phyloP scores from a whole-genome alignment of 2,888 invertebrate species.

The Caenorhabditis wallacei region DNA sequence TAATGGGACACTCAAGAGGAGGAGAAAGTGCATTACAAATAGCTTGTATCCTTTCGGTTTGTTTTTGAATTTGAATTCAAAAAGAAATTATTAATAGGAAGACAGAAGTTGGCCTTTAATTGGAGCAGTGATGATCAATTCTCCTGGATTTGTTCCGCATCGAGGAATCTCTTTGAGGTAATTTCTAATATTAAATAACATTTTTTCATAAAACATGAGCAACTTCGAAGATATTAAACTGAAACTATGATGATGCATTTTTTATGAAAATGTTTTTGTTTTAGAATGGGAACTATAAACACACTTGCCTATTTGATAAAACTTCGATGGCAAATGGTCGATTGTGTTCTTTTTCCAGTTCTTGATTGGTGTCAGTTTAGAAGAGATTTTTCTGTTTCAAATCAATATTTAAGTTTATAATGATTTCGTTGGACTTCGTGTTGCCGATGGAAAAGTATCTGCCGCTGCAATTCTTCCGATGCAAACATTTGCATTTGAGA shows the following conservation, averaged over 20 bases:
- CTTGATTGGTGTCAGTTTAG: constrained; percentile 59
- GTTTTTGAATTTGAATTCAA: too few relatives aligned
- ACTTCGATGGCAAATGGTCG: constrained; percentile 21
- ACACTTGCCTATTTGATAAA: constrained; percentile 37
- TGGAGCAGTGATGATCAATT: constrained; percentile 53
- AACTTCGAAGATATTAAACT: too few relatives aligned
- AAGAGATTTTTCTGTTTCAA: not conserved
- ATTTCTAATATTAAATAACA: too few relatives aligned
- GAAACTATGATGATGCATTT: too few relatives aligned
- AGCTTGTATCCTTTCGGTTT: constrained; percentile 49
- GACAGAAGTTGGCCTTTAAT: constrained; percentile 56
- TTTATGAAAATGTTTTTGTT: too few relatives aligned
- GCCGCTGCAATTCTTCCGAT: constrained; percentile 60
- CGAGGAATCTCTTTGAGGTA: constrained; percentile 46
- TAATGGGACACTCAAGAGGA: constrained; percentile 61
- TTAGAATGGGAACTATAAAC: constrained; percentile 59
- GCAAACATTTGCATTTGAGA: constrained; percentile 62
- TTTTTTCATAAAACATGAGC: too few relatives aligned
- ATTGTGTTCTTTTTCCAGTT: constrained; percentile 43
- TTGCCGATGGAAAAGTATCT: constrained; percentile 51
- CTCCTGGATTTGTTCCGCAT: constrained; percentile 57
- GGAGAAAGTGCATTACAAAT: constrained; percentile 64
- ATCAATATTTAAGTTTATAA: constrained; percentile 64
- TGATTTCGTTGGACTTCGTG: constrained; percentile 54
- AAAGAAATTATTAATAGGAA: constrained; percentile 7